Evolutionary conservation across 2,888 invertebrate species (phyloP), one percentile per base, ranked within the genome.

Genomic region (Xestia rhomboidea): DNA sequence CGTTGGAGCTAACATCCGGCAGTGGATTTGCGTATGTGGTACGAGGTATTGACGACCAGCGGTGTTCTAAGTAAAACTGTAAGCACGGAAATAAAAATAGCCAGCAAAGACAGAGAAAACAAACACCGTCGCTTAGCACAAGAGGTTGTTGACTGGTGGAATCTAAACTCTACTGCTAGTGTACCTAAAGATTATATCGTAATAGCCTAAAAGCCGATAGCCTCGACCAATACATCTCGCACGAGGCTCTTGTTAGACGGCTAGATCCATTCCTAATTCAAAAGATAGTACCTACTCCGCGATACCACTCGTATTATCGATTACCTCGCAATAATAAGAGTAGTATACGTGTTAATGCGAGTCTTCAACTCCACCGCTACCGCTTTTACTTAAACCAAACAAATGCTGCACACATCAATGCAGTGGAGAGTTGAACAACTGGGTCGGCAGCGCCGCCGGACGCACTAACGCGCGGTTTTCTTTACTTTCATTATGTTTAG

Each of bases 351-450:
- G 30, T 57, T 8, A n/a, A 11, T 18, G 27, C 6, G 13, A 51
- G 18, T 27, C 44, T 44, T 34, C 10, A 21, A 21, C 8, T 80
- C 30, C 57, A 21, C 30, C 77, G 78, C 76, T 68, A 24, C 41
- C 73, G 74, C 72, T 76, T 81, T 34, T 68, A 27, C n/a, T 69
- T 73, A 62, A n/a, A 63, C 86, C 89, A 81, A 64, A 81, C 75
- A 66, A 73, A 74, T 83, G 82, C 80, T 84, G 73, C 87, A 88
- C 89, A 88, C 86, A 80, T 81, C 82, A 84, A 84, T 83, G 87
- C 88, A 76, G 88, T 89, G 89, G 90, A 91, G 91, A 91, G 90
- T 83, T 89, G 89, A 90, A 87, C 91, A 92, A 90, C 91, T 92
- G 84, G 92, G 92, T 90, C 91, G 89, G 67, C 79, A 73, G 68